Percentiles rank a stretch among this genome's conserved stretches.
Evolutionary conservation across 2,888 invertebrate species (phyloP).

Genomic region (Apomyelois bistriatella): DNA sequence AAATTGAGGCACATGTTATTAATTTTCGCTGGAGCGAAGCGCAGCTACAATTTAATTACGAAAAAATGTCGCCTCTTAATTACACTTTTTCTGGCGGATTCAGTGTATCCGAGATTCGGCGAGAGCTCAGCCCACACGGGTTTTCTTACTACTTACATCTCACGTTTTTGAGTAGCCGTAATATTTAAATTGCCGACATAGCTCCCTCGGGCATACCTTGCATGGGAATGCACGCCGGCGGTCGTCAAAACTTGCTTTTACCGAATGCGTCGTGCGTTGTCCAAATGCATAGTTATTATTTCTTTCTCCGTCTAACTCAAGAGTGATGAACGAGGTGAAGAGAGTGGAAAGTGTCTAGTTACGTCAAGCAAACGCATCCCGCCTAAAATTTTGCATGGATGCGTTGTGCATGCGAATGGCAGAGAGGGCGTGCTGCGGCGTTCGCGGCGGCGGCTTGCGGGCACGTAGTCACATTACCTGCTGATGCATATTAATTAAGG

Average conservation of each 20-base stretch:
- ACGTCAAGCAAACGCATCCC: constrained; percentile 71
- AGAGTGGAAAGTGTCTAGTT: constrained; percentile 58
- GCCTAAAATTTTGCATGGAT: constrained; percentile 79
- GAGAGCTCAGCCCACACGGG: constrained; percentile 67
- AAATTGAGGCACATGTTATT: constrained; percentile 64
- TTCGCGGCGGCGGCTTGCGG: constrained; percentile 45
- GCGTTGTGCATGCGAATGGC: constrained; percentile 71
- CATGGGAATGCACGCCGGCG: constrained; percentile 76
- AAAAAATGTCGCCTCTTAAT: constrained; percentile 65
- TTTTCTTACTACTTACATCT: constrained; percentile 73
- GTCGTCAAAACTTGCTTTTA: constrained; percentile 72
- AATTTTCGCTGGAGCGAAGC: constrained; percentile 42
- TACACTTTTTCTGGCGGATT: constrained; percentile 61
- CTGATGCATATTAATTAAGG: constrained; percentile 75
- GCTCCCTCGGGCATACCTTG: constrained; percentile 75
- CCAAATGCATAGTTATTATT: constrained; percentile 53
- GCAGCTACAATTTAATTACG: constrained; percentile 71
- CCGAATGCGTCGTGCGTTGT: constrained; percentile 70
- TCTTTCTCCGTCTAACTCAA: constrained; percentile 65
- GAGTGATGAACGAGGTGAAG: constrained; percentile 54
- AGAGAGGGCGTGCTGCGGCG: constrained; percentile 28
- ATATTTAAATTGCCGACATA: constrained; percentile 78
- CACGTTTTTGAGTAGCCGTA: constrained; percentile 78
- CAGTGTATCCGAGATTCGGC: constrained; percentile 63
- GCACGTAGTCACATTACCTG: constrained; percentile 75